Conservation (phyloP, 2,797 vertebrate species). For the Picus viridis region DNA sequence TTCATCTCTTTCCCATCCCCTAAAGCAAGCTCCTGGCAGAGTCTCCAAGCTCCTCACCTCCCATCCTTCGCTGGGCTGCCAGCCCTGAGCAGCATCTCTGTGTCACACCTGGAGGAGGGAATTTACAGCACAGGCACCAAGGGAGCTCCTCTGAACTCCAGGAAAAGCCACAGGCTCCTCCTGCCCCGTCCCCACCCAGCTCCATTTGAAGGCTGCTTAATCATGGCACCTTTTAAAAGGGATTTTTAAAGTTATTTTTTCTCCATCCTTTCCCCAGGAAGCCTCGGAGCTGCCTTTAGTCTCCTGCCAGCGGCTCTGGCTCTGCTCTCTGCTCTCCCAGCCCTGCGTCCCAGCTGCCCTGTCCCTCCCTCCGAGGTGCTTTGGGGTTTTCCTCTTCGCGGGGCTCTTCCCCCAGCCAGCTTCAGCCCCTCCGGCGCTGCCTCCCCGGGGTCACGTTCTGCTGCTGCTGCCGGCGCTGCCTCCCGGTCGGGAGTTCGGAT, state of each 20-base stretch:
- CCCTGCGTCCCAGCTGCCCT: fast-evolving
- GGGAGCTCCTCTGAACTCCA: not conserved
- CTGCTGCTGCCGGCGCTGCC: not conserved
- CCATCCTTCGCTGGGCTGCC: not conserved
- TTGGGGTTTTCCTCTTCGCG: too few relatives aligned
- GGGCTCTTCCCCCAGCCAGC: not conserved
- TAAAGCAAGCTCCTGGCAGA: not conserved
- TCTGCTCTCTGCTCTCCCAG: not conserved
- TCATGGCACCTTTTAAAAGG: not conserved
- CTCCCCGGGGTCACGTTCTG: fast-evolving
- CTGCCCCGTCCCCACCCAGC: not conserved
- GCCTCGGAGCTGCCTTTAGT: not conserved
- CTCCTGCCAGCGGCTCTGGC: not conserved
- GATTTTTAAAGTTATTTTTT: not conserved
- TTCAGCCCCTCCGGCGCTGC: not conserved
- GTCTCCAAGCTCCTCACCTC: not conserved
- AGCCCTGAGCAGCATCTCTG: not conserved
- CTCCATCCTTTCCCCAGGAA: not conserved
- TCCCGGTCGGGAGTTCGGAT: not conserved
- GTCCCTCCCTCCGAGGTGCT: not conserved
- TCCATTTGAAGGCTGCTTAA: not conserved
- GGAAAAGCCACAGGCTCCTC: not conserved
- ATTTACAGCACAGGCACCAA: not conserved
- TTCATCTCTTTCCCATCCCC: not conserved
- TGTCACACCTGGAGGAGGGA: not conserved